These are phyloP conservation scores for Andrena praecox DNA, from an alignment of 2,888 invertebrate genomes.

Conservation along the genomic window DNA sequence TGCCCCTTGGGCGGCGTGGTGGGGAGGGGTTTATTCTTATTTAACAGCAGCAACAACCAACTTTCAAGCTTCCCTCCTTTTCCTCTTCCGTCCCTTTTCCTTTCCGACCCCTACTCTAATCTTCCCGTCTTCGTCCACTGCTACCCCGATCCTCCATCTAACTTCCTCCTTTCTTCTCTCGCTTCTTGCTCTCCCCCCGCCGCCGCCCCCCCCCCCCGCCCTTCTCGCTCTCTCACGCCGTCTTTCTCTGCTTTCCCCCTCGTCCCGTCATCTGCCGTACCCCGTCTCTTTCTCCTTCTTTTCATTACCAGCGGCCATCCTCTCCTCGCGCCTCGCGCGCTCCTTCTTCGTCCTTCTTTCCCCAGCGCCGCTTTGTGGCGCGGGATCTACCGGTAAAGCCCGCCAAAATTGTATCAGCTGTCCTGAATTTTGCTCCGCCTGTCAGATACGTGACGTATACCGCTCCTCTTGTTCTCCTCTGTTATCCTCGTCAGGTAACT, in stretches of 20 bases:
- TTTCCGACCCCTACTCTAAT: constrained; percentile 7
- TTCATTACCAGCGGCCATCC: constrained; percentile 23
- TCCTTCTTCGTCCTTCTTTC: constrained; percentile 33
- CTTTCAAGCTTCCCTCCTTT: constrained; percentile 62
- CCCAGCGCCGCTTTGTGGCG: constrained; percentile 51
- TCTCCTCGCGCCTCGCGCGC: constrained; percentile 29
- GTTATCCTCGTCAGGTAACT: constrained; percentile 61
- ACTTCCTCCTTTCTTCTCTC: constrained; percentile 48
- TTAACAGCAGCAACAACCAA: constrained; percentile 80
- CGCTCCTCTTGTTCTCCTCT: constrained; percentile 53
- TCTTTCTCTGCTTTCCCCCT: constrained; percentile 9
- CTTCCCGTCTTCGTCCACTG: constrained; percentile 34
- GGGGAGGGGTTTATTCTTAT: constrained; percentile 80
- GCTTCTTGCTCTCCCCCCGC: constrained; percentile 23
- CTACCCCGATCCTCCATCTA: constrained; percentile 49
- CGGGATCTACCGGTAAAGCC: constrained; percentile 70
- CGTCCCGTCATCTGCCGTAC: constrained; percentile 14
- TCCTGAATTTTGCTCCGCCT: constrained; percentile 77
- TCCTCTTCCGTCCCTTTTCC: constrained; percentile 51
- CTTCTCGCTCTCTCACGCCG: not conserved
- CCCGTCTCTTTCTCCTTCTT: constrained; percentile 35
- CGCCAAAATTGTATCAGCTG: constrained; percentile 85
- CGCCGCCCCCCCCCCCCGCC: constrained; percentile 1
- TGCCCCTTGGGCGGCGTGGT: constrained; percentile 73
- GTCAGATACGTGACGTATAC: constrained; percentile 59